phyloP scores from a whole-genome alignment of 2,888 invertebrate genomes.

The Eulithis prunata region DNA sequence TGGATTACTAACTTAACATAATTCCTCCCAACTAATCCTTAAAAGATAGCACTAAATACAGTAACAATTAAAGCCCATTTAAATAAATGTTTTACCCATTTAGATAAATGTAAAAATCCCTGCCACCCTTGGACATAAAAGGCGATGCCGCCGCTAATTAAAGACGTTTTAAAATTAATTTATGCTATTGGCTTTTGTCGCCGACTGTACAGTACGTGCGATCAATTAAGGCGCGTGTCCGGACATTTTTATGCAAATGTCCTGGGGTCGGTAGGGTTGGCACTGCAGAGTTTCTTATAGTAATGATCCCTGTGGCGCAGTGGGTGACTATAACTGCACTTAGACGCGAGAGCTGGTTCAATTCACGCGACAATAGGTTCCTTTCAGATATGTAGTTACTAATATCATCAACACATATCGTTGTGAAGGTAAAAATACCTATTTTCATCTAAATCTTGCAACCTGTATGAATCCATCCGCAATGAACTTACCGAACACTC shows the following conservation, averaged over 20 bases:
- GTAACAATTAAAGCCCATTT: slow-evolving; percentile 30
- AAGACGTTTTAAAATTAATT: slow-evolving; percentile 41
- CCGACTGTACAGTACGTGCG: slow-evolving; percentile 47
- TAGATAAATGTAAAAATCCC: slow-evolving; percentile 33
- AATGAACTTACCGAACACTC: too few relatives aligned
- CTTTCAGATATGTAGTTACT: neutral
- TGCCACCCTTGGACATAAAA: slow-evolving; percentile 32
- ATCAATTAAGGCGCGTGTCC: slow-evolving; percentile 78
- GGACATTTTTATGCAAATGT: slow-evolving; percentile 78
- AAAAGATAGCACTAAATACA: slow-evolving; percentile 24
- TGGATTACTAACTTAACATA: slow-evolving; percentile 26
- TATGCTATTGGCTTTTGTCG: slow-evolving; percentile 36
- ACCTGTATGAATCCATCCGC: too few relatives aligned
- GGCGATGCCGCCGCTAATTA: slow-evolving; percentile 39
- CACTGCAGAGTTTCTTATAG: slow-evolving; percentile 3
- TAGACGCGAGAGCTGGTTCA: neutral
- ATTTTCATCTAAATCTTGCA: too few relatives aligned
- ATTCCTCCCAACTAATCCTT: slow-evolving; percentile 19
- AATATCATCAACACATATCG: neutral
- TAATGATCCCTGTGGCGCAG: neutral
- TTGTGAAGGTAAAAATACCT: too few relatives aligned
- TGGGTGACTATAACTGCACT: neutral
- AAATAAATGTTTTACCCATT: slow-evolving; percentile 28
- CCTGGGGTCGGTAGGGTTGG: slow-evolving; percentile 33
- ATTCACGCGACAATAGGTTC: neutral